These are phyloP conservation scores for Olivierus martensii DNA, from an alignment of 1,140 invertebrate genomes.

Conservation along the genomic window DNA sequence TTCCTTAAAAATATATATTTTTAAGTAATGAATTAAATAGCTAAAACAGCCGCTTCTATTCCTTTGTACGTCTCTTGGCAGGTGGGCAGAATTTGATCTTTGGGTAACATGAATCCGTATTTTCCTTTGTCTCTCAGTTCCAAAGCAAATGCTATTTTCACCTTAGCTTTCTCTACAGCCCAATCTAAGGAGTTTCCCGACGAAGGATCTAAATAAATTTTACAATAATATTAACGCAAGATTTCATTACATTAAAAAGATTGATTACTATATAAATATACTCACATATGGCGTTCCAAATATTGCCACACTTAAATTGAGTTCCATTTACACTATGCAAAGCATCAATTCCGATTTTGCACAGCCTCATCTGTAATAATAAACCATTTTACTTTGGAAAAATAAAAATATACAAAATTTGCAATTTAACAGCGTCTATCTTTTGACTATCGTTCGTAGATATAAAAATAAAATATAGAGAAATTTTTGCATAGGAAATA, in stretches of 20 bases:
- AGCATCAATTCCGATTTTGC: slow-evolving; percentile 48
- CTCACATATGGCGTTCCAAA: slow-evolving; percentile 28
- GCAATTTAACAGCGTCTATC: no score
- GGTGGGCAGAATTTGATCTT: slow-evolving; percentile 26
- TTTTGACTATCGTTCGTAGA: no score
- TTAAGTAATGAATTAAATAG: no score
- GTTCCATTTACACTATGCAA: slow-evolving; percentile 50
- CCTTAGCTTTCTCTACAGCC: slow-evolving; percentile 26
- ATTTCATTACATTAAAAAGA: background rate
- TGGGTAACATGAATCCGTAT: slow-evolving; percentile 34
- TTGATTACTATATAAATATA: background rate
- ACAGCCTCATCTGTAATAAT: no score
- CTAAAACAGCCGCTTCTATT: background rate
- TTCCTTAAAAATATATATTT: background rate
- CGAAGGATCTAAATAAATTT: background rate
- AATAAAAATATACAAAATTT: no score
- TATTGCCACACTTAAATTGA: slow-evolving; percentile 28
- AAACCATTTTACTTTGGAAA: no score
- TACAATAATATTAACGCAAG: no score
- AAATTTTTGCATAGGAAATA: no score
- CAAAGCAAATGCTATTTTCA: slow-evolving; percentile 31
- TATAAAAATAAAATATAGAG: no score
- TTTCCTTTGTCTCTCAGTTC: slow-evolving; percentile 31
- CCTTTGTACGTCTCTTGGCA: slow-evolving; percentile 32
- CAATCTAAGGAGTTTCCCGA: slow-evolving; percentile 26